A percentile compares a stretch with the other conserved stretches of the same genome.
Conservation (phyloP, 2,113 vertebrate genomes). For the Peromyscus leucopus region DNA sequence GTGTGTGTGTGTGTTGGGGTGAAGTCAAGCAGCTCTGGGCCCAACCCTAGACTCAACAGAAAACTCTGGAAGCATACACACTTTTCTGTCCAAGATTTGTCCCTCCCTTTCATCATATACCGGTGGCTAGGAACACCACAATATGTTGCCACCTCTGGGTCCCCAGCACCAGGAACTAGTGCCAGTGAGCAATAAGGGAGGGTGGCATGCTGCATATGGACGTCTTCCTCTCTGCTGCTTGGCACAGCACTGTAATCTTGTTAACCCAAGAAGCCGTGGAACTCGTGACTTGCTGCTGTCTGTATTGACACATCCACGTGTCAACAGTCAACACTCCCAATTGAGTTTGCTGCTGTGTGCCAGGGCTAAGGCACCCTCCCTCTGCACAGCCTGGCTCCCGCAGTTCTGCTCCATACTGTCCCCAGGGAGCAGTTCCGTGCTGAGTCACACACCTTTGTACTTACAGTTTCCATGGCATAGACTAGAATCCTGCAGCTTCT, state of each 20-base stretch:
- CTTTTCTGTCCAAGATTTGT: neutral
- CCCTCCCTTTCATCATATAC: neutral
- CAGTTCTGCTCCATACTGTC: too few species aligned
- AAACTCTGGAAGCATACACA: neutral
- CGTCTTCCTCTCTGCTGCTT: rapidly evolving
- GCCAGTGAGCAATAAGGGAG: neutral
- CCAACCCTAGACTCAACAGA: neutral
- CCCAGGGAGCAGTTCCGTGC: neutral
- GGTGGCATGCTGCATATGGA: neutral
- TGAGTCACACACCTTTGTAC: neutral
- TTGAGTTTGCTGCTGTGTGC: neutral
- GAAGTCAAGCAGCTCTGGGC: neutral
- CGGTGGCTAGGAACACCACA: neutral
- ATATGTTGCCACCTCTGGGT: neutral
- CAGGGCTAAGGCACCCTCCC: neutral
- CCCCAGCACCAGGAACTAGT: neutral
- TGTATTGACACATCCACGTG: too few species aligned
- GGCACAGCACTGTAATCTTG: neutral
- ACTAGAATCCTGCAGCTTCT: neutral
- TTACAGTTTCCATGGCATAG: neutral
- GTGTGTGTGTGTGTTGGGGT: neutral
- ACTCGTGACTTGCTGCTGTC: neutral
- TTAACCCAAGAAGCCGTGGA: neutral
- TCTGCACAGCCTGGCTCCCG: neutral
- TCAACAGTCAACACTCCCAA: neutral